phyloP scores from a whole-genome alignment of 2,797 vertebrate species.

The Hoplostethus mediterraneus region DNA sequence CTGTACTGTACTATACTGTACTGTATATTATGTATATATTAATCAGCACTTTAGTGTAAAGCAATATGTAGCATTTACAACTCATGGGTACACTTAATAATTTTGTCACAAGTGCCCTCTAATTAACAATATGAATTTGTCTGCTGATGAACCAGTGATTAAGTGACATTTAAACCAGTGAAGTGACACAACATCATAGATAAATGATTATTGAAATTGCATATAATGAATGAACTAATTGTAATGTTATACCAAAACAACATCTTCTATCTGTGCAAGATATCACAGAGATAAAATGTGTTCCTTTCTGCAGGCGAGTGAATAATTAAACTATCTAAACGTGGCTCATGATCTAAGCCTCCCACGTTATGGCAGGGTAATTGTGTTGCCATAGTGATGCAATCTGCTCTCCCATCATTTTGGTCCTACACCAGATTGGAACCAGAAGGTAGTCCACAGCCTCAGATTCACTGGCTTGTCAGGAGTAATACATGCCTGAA shows the following conservation, averaged over 20 bases:
- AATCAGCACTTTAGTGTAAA: conserved; percentile 2
- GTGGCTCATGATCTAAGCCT: conserved; percentile 78
- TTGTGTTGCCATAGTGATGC: conserved; percentile 87
- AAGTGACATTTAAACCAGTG: background rate
- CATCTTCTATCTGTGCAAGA: background rate
- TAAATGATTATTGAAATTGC: background rate
- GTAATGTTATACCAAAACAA: conserved; percentile 3
- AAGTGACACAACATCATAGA: background rate
- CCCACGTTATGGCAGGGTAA: conserved; percentile 79
- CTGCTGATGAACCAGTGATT: background rate
- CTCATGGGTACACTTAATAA: background rate
- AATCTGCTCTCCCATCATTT: conserved; percentile 75
- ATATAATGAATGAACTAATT: background rate
- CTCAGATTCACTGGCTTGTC: conserved; percentile 16
- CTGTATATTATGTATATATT: conserved; percentile 8
- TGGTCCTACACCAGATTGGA: conserved; percentile 66
- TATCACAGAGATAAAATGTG: conserved; percentile 29
- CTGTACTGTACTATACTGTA: background rate
- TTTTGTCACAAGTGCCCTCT: conserved; percentile 12
- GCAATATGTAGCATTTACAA: background rate
- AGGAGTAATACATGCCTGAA: conserved; percentile 10
- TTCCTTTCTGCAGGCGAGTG: conserved; percentile 53
- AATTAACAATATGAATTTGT: background rate
- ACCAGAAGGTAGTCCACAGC: conserved; percentile 50
- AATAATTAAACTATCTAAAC: conserved; percentile 79